Percentiles rank a stretch among this genome's conserved stretches.
Evolutionary conservation across 2,113 vertebrate genomes (phyloP).

Genomic region (Oceanodroma tethys): DNA sequence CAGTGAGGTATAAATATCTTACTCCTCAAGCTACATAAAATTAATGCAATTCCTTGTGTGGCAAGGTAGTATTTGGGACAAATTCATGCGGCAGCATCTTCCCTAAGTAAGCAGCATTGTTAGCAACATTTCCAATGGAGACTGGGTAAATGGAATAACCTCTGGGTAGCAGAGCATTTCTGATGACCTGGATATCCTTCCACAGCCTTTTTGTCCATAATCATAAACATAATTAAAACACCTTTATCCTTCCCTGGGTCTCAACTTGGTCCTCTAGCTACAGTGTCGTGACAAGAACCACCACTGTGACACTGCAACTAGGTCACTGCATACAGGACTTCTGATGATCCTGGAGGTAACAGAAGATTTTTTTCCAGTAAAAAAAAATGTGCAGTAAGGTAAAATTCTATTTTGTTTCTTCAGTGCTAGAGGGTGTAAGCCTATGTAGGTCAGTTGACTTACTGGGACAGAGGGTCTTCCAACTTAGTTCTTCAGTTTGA

Average conservation of each 20-base stretch:
- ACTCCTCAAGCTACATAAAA: background rate
- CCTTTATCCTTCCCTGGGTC: background rate
- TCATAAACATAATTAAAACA: background rate
- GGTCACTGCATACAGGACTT: background rate
- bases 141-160: background rate
- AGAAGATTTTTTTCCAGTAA: background rate
- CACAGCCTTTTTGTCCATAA: background rate
- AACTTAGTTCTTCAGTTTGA: background rate
- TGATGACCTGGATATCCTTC: background rate
- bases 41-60: background rate
- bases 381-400: background rate
- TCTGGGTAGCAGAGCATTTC: background rate
- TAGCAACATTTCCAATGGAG: background rate
- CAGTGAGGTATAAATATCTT: background rate
- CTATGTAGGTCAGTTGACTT: background rate
- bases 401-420: background rate
- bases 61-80: background rate
- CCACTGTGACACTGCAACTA: background rate
- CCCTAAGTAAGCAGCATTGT: background rate
- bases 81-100: background rate
- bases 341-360: background rate
- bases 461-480: background rate
- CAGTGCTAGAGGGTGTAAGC: background rate
- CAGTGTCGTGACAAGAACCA: background rate
- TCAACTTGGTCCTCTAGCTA: background rate